Evolutionary conservation across 1,140 invertebrate genomes (phyloP).

Genomic region (Dendroctonus valens): DNA sequence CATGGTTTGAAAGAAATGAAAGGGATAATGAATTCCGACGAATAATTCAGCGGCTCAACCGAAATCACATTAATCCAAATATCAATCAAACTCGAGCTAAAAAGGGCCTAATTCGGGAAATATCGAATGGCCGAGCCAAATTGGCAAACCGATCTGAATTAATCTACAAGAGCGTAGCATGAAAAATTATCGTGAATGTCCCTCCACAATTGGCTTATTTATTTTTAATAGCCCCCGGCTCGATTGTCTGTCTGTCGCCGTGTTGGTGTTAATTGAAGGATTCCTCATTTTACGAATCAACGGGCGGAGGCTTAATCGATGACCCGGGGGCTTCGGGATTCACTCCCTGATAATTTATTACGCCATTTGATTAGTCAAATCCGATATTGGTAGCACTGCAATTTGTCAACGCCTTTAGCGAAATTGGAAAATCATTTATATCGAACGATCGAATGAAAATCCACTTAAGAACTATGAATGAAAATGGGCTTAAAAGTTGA

Average conservation of each 20-base stretch:
- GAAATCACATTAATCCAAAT: constrained; percentile 16
- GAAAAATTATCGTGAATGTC: constrained; percentile 20
- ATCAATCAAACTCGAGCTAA: constrained; percentile 22
- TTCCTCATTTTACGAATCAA: constrained; percentile 33
- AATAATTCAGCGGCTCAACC: constrained; percentile 5
- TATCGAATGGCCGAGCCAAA: constrained; percentile 21
- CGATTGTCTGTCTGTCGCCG: constrained; percentile 27
- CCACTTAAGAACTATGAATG: too few species aligned
- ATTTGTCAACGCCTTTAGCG: constrained; percentile 18
- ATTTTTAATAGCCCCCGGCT: constrained; percentile 26
- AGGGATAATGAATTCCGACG: too few species aligned
- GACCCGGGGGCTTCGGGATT: constrained; percentile 7
- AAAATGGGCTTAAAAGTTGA: too few species aligned
- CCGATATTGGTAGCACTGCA: constrained; percentile 21
- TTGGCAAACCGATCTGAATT: constrained; percentile 30
- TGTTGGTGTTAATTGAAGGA: constrained; percentile 32
- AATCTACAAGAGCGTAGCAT: constrained; percentile 19
- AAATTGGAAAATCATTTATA: neutral
- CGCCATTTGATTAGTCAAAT: constrained; percentile 33
- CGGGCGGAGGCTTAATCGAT: constrained; percentile 26
- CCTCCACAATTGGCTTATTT: constrained; percentile 32
- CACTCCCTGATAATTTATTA: constrained; percentile 26
- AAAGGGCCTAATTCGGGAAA: constrained; percentile 21
- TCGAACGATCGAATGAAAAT: too few species aligned
- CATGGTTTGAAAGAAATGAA: too few species aligned